Base-by-base conservation (phyloP, 2,888 invertebrate species). In the Gnatocerus cornutus region DNA sequence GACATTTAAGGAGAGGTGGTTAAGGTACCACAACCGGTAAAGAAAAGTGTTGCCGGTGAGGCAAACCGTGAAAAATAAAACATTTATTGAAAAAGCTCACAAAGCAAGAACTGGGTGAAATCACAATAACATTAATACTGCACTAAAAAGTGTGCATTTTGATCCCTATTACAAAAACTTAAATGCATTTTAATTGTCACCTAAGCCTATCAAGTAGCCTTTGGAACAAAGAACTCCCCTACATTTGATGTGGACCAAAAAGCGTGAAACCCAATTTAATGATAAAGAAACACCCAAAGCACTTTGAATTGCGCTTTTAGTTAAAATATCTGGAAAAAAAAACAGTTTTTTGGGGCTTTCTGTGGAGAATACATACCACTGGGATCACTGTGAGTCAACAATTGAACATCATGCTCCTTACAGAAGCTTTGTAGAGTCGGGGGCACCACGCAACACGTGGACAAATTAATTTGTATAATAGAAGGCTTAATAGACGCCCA, bases 301-400 rank as follows among this genome's bases (percentile, higher is more conserved):
- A 13, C 90, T 88, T 68, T 87, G 89, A 67, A 89, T 84, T 4
- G 87, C 86, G 13, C 88, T 87, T 64, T 87, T 83, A 33, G 90
- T 86, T 68, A 89, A 79, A 73, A 90, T 87, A 80, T 88, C 89
- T 90, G 75, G 59, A 86, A 65, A 30, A 21, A 46, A 46, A 16
- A 56, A 21, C 45, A n/a, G 5, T 37, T 27, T 21, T n/a, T 27
- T 50, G 5, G 1, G 46, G 1, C 9, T 7, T 13, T 10, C 21
- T 53, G 46, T 69, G 65, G 55, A 48, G 58, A 65, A 33, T 46
- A 72, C 76, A 86, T 85, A 96, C 96, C 93, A 81, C 90, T 90
- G 0, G 97, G 96, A 85, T 99, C 99, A 79, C 94, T 96, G 83
- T 99, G 99, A 0, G 98, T 99, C 16, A 99, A 87, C 39, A 99